These are phyloP conservation scores for Siniperca undulata DNA, from an alignment of 2,797 vertebrate genomes.

Conservation along the genomic window DNA sequence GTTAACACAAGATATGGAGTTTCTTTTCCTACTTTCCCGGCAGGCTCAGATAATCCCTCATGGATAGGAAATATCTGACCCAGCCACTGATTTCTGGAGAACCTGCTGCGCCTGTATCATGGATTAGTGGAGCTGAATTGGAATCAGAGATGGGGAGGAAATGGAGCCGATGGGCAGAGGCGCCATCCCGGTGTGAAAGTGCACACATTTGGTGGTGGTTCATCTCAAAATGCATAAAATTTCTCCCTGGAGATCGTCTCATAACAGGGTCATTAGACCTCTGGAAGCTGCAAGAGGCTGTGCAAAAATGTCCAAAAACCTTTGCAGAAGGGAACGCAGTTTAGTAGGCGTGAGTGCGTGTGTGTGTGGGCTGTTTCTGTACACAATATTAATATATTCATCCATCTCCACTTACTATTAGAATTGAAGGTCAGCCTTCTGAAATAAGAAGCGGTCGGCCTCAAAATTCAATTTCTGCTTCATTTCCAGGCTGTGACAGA, in stretches of 20 bases:
- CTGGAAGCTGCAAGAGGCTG: conserved; percentile 29
- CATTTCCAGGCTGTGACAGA: conserved; percentile 57
- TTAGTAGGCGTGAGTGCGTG: neutral
- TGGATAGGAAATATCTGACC: conserved; percentile 69
- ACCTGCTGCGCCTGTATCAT: conserved; percentile 51
- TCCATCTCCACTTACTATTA: conserved; percentile 54
- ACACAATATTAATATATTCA: conserved; percentile 61
- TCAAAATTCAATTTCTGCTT: conserved; percentile 76
- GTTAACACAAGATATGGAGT: conserved; percentile 67
- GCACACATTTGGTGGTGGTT: conserved; percentile 60
- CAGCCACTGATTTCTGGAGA: conserved; percentile 54
- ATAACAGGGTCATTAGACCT: conserved; percentile 65
- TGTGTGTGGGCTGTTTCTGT: conserved; percentile 20
- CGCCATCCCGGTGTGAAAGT: conserved; percentile 62
- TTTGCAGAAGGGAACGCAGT: conserved; percentile 14
- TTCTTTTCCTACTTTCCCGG: conserved; percentile 18
- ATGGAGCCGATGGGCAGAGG: conserved; percentile 51
- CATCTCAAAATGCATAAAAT: conserved; percentile 70
- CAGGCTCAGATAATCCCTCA: conserved; percentile 68
- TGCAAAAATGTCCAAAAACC: conserved; percentile 7
- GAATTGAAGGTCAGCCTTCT: conserved; percentile 72
- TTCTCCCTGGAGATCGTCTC: conserved; percentile 41
- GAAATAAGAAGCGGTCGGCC: conserved; percentile 57
- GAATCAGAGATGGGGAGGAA: conserved; percentile 53
- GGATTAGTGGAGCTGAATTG: conserved; percentile 72